These are phyloP conservation scores for Atta texana DNA, from an alignment of 1,140 invertebrate species.

Conservation along the genomic window DNA sequence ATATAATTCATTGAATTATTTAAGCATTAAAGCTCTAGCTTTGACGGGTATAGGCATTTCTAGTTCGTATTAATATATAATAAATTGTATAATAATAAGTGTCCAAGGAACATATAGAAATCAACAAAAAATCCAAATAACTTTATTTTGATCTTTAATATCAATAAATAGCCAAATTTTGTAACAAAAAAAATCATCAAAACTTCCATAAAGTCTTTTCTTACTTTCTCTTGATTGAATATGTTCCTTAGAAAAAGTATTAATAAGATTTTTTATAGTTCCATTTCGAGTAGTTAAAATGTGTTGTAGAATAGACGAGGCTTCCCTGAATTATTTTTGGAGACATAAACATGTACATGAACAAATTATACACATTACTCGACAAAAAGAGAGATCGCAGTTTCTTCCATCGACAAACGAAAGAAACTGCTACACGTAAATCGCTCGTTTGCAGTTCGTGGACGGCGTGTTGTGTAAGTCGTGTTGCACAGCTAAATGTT, in stretches of 20 bases:
- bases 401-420: not conserved
- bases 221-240: too few relatives aligned
- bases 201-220: too few relatives aligned
- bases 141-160: too few relatives aligned
- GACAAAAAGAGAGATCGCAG: not conserved
- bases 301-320: not conserved
- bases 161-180: not conserved
- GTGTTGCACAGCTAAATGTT: constrained; percentile 5
- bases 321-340: not conserved
- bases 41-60: too few relatives aligned
- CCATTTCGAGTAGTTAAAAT: not conserved
- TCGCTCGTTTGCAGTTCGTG: constrained; percentile 25
- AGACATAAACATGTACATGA: not conserved
- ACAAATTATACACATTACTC: not conserved
- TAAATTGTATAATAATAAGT: not conserved
- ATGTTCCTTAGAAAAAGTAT: not conserved
- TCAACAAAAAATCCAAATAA: too few relatives aligned
- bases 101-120: not conserved
- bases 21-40: too few relatives aligned
- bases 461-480: constrained; percentile 21
- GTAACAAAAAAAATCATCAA: too few relatives aligned
- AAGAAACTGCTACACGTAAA: not conserved
- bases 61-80: not conserved
- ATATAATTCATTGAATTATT: too few relatives aligned
- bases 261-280: not conserved